phyloP scores from a whole-genome alignment of 2,888 invertebrate species.

The Lymantria monacha region DNA sequence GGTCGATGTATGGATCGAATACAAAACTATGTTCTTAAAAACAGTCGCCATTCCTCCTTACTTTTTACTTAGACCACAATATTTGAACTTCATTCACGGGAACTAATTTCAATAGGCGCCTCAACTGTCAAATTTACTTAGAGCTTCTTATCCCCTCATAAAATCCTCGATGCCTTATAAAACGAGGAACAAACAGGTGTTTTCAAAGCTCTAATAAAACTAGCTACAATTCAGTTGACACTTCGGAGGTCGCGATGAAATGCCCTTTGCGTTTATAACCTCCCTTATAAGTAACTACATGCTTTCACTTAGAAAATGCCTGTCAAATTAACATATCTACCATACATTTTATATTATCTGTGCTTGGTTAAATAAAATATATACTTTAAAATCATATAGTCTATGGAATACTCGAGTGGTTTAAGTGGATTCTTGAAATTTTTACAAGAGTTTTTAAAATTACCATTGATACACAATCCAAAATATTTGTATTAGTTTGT shows the following conservation, averaged over 20 bases:
- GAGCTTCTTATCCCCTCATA: slow-evolving; percentile 12
- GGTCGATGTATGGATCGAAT: too few relatives aligned
- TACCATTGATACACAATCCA: too few relatives aligned
- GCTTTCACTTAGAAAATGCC: slow-evolving; percentile 39
- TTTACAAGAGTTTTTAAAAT: too few relatives aligned
- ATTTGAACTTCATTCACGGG: slow-evolving; percentile 29
- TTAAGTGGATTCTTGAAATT: background rate
- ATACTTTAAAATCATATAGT: background rate
- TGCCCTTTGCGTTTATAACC: slow-evolving; percentile 32
- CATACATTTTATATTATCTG: slow-evolving; percentile 10
- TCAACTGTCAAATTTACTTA: slow-evolving; percentile 8
- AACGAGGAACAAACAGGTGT: slow-evolving; percentile 5
- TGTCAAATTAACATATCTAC: slow-evolving; percentile 33
- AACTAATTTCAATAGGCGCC: slow-evolving; percentile 35
- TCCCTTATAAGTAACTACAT: slow-evolving; percentile 30
- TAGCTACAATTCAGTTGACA: slow-evolving; percentile 33
- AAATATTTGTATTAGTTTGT: too few relatives aligned
- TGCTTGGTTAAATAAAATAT: slow-evolving; percentile 18
- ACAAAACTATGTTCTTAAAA: too few relatives aligned
- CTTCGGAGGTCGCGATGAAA: slow-evolving; percentile 26
- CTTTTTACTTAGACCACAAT: background rate
- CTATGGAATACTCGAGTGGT: background rate
- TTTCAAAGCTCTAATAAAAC: slow-evolving; percentile 17
- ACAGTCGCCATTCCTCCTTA: too few relatives aligned
- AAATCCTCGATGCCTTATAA: slow-evolving; percentile 13